Base-by-base conservation (phyloP, 2,797 vertebrate genomes). In the Sebastes minor region DNA sequence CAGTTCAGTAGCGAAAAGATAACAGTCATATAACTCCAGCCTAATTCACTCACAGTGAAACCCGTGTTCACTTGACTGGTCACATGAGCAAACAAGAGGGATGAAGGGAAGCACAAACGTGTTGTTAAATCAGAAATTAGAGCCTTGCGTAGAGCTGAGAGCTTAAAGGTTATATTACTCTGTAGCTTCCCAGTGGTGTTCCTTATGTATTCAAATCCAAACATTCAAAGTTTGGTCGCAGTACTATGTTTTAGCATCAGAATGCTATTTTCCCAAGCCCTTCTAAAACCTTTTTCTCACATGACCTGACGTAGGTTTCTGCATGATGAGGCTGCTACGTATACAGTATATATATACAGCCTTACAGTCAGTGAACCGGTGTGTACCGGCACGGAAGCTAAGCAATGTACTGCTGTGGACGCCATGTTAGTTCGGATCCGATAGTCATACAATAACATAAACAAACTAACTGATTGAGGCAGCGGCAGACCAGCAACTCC, bases 1-100 rank as follows among this genome's bases (percentile, higher is more conserved):
- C 64, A 8, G 72, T 83, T 72, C 14, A 74, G 71, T 1, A 25
- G 74, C 0, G 3, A 32, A 70, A 62, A 67, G 33, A 79, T 71
- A 83, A 89, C 74, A 76, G 49, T 55, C 74, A 28, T 46, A 52
- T 32, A 78, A 82, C 52, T 68, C 22, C 64, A 81, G 71, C 53
- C 68, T 67, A 30, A 59, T 80, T 88, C 78, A 56, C 66, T 81
- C 59, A 49, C 12, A 71, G 69, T 16, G 60, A 78, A 81, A 71
- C 59, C 28, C 4, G 27, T 46, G 12, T 73, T 63, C 74, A 78
- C 52, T 55, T 30, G 59, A 64, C 53, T 49, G 4, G 66, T 69
- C 71, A 74, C 12, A 76, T 9, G 60, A 74, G 25, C 64, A 72
- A 69, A 71, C 8, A 60, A 56, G 42, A 60, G 16, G 7, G 16